These are phyloP conservation scores for Zosterops japonicus DNA, from an alignment of 2,113 vertebrate species.

Conservation along the genomic window DNA sequence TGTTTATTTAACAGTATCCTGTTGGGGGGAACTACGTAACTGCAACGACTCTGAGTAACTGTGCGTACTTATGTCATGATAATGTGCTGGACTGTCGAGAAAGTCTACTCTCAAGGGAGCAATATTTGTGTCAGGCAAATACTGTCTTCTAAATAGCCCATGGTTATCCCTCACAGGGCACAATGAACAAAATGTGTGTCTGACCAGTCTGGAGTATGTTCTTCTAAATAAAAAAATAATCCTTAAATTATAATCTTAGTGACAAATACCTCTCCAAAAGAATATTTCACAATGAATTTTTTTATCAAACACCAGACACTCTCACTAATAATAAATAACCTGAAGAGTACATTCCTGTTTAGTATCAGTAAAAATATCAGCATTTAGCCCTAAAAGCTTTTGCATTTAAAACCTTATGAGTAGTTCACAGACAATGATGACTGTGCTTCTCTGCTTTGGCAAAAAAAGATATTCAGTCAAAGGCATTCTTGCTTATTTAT, in stretches of 20 bases:
- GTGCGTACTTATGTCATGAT: background rate
- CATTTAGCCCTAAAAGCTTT: background rate
- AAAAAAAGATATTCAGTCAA: background rate
- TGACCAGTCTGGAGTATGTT: background rate
- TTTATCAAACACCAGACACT: background rate
- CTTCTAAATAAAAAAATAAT: background rate
- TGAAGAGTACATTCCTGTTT: background rate
- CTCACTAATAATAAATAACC: background rate
- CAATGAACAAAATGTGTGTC: background rate
- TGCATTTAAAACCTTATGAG: background rate
- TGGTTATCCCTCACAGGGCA: background rate
- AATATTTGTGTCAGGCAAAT: background rate
- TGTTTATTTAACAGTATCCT: slow-evolving; percentile 38
- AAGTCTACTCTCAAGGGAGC: background rate
- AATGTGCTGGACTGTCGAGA: background rate
- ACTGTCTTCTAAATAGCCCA: background rate
- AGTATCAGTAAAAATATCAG: background rate
- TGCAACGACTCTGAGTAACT: background rate
- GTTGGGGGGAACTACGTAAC: background rate
- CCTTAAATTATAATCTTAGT: background rate
- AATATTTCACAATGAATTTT: background rate
- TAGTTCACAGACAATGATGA: background rate
- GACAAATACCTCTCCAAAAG: background rate
- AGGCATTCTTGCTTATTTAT: background rate
- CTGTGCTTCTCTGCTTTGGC: background rate